Percentiles rank a stretch among this genome's conserved stretches.
These are phyloP conservation scores for Omphaloscelis lunosa DNA, from an alignment of 2,888 invertebrate species.

Conservation along the genomic window DNA sequence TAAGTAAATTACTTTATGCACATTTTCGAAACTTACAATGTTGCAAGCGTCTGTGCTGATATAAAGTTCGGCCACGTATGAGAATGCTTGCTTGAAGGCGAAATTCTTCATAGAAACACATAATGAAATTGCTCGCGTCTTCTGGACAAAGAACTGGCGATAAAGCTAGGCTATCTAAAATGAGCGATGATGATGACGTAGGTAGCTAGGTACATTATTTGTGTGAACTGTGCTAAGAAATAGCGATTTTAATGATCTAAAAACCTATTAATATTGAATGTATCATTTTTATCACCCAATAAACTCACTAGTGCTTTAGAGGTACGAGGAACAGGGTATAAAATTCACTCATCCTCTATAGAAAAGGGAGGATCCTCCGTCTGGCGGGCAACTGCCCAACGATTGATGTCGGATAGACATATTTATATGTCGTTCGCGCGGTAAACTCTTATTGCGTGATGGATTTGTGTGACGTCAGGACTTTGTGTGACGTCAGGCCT, in stretches of 20 bases:
- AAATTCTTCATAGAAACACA: constrained; percentile 39
- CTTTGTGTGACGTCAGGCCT: too few relatives aligned
- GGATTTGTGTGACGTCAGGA: too few relatives aligned
- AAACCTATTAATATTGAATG: too few relatives aligned
- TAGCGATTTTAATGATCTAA: not conserved
- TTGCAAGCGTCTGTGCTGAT: not conserved
- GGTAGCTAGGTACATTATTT: not conserved
- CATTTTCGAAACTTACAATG: constrained; percentile 10
- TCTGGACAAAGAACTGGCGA: constrained; percentile 19
- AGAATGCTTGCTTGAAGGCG: constrained; percentile 33
- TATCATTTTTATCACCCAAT: too few relatives aligned
- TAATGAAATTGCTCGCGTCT: constrained; percentile 47
- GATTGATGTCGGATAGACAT: too few relatives aligned
- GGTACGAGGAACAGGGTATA: too few relatives aligned
- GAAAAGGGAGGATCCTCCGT: too few relatives aligned
- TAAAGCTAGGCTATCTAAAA: constrained; percentile 59
- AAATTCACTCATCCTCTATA: too few relatives aligned
- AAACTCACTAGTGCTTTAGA: too few relatives aligned
- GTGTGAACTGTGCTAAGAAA: not conserved
- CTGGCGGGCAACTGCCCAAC: too few relatives aligned
- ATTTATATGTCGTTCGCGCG: too few relatives aligned
- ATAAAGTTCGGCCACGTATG: constrained; percentile 23
- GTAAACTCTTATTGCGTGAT: too few relatives aligned
- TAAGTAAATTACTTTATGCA: not conserved
- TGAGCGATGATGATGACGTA: constrained; percentile 26